These are phyloP conservation scores for Formica selysi DNA, from an alignment of 1,140 invertebrate genomes.

Conservation along the genomic window DNA sequence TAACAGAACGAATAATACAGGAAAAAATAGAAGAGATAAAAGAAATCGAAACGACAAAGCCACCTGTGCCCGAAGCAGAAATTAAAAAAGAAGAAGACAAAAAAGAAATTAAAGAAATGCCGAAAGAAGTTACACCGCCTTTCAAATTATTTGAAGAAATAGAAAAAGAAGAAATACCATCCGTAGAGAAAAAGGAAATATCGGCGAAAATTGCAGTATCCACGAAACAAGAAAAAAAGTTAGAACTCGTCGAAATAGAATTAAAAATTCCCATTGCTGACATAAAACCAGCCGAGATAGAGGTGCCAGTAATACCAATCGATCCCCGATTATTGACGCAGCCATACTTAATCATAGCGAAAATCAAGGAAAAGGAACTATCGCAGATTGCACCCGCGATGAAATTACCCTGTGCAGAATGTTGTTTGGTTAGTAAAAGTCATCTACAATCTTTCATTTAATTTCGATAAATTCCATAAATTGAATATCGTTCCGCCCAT, in stretches of 20 bases:
- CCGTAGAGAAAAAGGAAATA: neutral
- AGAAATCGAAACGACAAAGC: neutral
- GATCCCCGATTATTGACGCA: neutral
- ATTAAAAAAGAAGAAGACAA: neutral
- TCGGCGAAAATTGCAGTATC: neutral
- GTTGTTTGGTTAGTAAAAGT: constrained; percentile 32
- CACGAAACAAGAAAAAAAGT: neutral
- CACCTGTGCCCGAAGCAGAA: neutral
- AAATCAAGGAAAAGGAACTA: constrained; percentile 34
- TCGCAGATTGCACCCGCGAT: neutral
- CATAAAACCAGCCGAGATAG: neutral
- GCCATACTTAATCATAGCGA: constrained; percentile 40
- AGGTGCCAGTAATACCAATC: neutral
- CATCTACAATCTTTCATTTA: neutral
- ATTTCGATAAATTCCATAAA: neutral
- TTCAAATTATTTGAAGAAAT: neutral
- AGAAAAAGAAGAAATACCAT: neutral
- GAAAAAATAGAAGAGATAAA: neutral
- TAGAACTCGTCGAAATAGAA: constrained; percentile 20
- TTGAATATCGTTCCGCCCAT: neutral
- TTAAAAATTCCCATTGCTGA: constrained; percentile 27
- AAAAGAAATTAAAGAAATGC: neutral
- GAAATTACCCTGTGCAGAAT: neutral
- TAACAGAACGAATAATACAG: neutral
- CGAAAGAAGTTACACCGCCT: neutral